A percentile compares a stretch with the other conserved stretches of the same genome.
Conservation (phyloP, 2,113 vertebrate species). For the Procavia capensis region DNA sequence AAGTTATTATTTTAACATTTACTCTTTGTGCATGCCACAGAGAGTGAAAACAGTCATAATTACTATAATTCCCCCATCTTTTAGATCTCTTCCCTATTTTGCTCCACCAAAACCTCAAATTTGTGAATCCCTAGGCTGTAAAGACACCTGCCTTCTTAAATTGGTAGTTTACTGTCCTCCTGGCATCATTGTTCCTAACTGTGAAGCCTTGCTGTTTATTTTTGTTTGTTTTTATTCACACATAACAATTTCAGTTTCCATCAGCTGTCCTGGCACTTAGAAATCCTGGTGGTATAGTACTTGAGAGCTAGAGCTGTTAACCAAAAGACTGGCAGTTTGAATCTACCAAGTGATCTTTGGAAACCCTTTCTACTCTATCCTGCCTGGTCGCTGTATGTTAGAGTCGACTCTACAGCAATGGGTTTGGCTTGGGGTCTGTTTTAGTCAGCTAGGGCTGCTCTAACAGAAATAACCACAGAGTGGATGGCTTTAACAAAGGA, state of each 20-base stretch:
- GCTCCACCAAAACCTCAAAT: slow-evolving; percentile 66
- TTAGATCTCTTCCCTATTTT: slow-evolving; percentile 59
- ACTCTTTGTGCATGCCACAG: slow-evolving; percentile 59
- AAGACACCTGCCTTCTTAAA: slow-evolving; percentile 53
- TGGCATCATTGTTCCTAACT: not conserved
- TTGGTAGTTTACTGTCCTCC: not conserved
- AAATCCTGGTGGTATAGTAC: too few relatives aligned
- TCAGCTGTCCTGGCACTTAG: not conserved
- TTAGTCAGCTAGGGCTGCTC: too few relatives aligned
- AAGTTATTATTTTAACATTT: slow-evolving; percentile 70
- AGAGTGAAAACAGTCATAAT: slow-evolving; percentile 70
- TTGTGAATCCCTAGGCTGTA: slow-evolving; percentile 65
- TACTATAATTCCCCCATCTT: slow-evolving; percentile 73
- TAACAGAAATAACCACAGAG: too few relatives aligned
- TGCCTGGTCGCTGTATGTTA: too few relatives aligned
- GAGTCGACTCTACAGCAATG: too few relatives aligned
- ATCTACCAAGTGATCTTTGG: too few relatives aligned
- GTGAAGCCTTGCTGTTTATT: not conserved
- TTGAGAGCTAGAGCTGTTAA: too few relatives aligned
- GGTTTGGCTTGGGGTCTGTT: too few relatives aligned
- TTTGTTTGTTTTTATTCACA: slow-evolving; percentile 4
- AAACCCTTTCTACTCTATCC: too few relatives aligned
- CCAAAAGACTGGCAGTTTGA: too few relatives aligned
- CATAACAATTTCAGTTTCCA: not conserved
- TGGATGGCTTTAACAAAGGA: too few relatives aligned